Evolutionary conservation across 2,113 vertebrate genomes (phyloP).

Genomic region (Alaudala cheleensis): DNA sequence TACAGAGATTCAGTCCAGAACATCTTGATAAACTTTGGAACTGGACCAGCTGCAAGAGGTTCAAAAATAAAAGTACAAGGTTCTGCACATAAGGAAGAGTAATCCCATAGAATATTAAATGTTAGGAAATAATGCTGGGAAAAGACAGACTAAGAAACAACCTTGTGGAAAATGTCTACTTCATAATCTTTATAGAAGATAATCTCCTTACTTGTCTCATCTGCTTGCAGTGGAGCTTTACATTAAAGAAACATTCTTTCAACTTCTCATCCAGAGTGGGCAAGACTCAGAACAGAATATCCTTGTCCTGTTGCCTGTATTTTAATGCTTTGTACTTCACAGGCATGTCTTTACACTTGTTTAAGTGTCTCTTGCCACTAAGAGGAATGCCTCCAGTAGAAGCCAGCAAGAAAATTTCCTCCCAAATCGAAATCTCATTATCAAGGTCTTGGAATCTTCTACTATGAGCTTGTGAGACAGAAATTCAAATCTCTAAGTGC

Average conservation of each 20-base stretch:
- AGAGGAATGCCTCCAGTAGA: neutral
- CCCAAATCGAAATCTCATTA: neutral
- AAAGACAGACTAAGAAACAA: neutral
- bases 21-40: neutral
- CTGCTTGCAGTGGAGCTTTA: neutral
- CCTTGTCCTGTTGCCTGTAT: neutral
- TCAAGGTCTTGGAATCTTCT: neutral
- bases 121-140: neutral
- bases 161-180: neutral
- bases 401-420: neutral
- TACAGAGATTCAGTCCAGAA: neutral
- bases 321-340: neutral
- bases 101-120: neutral
- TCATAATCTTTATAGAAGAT: neutral
- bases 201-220: neutral
- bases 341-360: neutral
- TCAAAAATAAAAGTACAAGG: neutral
- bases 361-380: neutral
- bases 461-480: neutral
- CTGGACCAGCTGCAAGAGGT: neutral
- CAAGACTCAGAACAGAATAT: neutral
- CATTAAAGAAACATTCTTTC: neutral
- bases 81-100: neutral
- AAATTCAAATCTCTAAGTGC: neutral
- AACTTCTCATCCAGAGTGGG: neutral